phyloP scores from a whole-genome alignment of 35 echinoderm and acorn worm genomes.

The Heliocidaris tuberculata region DNA sequence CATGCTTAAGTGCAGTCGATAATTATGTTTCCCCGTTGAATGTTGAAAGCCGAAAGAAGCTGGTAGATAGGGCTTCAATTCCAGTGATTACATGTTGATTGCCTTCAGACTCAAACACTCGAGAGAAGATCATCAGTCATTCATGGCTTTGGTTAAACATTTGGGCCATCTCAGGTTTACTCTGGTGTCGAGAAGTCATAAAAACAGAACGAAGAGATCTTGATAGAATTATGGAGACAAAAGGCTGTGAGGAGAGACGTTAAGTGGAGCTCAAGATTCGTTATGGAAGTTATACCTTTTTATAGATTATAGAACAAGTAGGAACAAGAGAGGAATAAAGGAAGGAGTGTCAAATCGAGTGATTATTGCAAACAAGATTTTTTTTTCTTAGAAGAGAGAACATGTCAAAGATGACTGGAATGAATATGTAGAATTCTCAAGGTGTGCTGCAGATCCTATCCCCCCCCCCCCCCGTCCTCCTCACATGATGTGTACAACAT shows the following conservation, averaged over 20 bases:
- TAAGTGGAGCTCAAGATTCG: not conserved
- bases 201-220: not conserved
- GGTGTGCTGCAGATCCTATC: no score
- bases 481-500: no score
- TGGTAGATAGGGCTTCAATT: not conserved
- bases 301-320: not conserved
- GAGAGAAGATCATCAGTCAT: not conserved
- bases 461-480: no score
- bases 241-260: not conserved
- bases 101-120: not conserved
- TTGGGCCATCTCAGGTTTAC: not conserved
- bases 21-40: not conserved
- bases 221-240: not conserved
- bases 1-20: constrained; percentile 9
- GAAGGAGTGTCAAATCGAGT: no score
- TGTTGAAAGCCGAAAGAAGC: not conserved
- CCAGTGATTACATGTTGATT: not conserved
- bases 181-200: not conserved
- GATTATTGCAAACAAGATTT: no score
- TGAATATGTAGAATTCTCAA: no score
- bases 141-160: not conserved
- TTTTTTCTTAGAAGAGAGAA: no score
- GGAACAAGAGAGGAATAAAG: no score
- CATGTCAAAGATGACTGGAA: no score
- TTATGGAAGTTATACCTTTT: not conserved